Conservation (phyloP, 2,797 vertebrate genomes). For the Eulemur mongoz region DNA sequence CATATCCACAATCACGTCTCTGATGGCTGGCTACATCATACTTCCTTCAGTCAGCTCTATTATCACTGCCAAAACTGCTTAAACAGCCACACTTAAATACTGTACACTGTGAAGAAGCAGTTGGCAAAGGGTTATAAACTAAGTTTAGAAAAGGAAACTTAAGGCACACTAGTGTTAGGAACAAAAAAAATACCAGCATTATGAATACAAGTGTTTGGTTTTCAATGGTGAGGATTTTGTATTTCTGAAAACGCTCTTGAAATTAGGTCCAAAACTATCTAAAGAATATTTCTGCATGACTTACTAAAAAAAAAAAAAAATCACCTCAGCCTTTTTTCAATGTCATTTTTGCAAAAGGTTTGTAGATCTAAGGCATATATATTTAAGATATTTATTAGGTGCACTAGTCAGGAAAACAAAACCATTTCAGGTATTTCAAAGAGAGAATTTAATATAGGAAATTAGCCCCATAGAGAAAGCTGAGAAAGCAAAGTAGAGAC, state of each 20-base stretch:
- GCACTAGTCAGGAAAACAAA: conserved; percentile 3
- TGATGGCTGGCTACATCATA: not conserved
- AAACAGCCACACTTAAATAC: not conserved
- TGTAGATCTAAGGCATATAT: not conserved
- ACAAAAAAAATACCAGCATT: not conserved
- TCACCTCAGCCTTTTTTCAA: not conserved
- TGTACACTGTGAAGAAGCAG: not conserved
- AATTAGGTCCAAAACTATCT: not conserved
- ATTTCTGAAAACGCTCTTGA: not conserved
- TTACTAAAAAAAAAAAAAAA: not conserved
- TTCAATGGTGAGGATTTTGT: not conserved
- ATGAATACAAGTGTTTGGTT: not conserved
- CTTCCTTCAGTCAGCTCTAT: not conserved
- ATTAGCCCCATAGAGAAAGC: not conserved
- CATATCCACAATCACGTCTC: not conserved
- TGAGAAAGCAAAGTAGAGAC: not conserved
- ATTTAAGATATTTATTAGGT: not conserved
- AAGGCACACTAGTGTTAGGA: not conserved
- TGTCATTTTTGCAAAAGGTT: not conserved
- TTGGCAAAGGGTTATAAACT: not conserved
- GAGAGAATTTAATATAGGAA: not conserved
- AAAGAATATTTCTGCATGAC: conserved; percentile 2
- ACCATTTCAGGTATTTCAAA: not conserved
- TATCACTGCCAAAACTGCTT: not conserved
- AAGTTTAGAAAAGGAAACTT: not conserved